A percentile compares a stretch with the other conserved stretches of the same genome.
Conservation (phyloP, 2,888 invertebrate species). For the Cephus pulcher region DNA sequence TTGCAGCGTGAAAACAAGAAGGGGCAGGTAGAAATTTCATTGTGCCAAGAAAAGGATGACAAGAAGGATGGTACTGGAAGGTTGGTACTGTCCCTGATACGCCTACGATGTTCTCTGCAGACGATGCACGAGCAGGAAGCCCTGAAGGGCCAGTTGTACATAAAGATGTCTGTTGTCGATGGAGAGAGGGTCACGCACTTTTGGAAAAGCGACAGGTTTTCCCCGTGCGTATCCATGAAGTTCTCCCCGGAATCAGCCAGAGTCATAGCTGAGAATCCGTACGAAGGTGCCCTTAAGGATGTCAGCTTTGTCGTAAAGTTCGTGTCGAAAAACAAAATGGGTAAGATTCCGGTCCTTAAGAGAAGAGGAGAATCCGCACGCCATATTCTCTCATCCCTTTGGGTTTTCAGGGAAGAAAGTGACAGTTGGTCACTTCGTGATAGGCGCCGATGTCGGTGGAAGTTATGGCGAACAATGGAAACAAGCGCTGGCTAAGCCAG, state of each 20-base stretch:
- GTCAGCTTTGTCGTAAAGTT: slow-evolving; percentile 76
- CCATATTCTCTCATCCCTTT: background rate
- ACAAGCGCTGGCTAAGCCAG: slow-evolving; percentile 68
- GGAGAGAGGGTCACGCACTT: slow-evolving; percentile 70
- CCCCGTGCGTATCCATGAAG: slow-evolving; percentile 81
- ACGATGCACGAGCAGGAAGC: slow-evolving; percentile 81
- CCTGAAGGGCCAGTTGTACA: slow-evolving; percentile 78
- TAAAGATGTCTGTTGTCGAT: slow-evolving; percentile 82
- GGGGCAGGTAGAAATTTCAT: slow-evolving; percentile 75
- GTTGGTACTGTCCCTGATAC: slow-evolving; percentile 73
- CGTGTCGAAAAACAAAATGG: slow-evolving; percentile 75
- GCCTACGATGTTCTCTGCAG: slow-evolving; percentile 75
- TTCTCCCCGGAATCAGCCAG: slow-evolving; percentile 77
- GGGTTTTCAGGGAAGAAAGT: slow-evolving; percentile 71
- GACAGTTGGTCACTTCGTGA: slow-evolving; percentile 74
- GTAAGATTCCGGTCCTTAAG: slow-evolving; percentile 41
- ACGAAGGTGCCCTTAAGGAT: slow-evolving; percentile 73
- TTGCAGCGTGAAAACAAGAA: slow-evolving; percentile 77
- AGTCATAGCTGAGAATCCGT: slow-evolving; percentile 72
- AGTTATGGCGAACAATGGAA: slow-evolving; percentile 73
- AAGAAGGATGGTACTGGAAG: slow-evolving; percentile 73
- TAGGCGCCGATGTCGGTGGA: slow-evolving; percentile 72
- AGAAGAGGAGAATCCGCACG: background rate
- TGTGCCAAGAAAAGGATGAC: slow-evolving; percentile 74
- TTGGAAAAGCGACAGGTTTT: slow-evolving; percentile 82